Conservation (phyloP, 2,797 vertebrate genomes). For the Clarias laeviceps region DNA sequence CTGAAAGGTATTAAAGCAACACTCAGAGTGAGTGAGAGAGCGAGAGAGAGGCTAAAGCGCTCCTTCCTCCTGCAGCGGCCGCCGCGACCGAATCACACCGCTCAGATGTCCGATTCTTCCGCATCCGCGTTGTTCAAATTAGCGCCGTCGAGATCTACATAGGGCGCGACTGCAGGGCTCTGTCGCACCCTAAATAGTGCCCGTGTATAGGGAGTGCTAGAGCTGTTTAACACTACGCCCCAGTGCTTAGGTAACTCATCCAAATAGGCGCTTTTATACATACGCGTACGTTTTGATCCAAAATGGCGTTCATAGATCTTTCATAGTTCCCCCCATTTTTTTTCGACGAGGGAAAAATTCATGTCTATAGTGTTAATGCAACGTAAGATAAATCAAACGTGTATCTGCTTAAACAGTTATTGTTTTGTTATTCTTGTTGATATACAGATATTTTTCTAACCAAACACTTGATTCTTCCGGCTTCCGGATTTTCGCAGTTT, state of each 20-base stretch:
- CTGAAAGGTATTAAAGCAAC: slow-evolving; percentile 71
- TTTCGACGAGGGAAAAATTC: slow-evolving; percentile 8
- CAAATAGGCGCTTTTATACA: slow-evolving; percentile 6
- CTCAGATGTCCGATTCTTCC: too few species aligned
- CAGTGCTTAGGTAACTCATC: slow-evolving; percentile 40
- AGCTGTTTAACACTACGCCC: slow-evolving; percentile 42
- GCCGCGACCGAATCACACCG: slow-evolving; percentile 79
- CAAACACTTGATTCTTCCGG: background rate
- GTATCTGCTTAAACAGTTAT: background rate
- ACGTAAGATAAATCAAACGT: background rate
- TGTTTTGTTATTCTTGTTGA: background rate
- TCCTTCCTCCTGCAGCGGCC: slow-evolving; percentile 82
- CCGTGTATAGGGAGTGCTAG: background rate
- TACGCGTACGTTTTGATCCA: slow-evolving; percentile 58
- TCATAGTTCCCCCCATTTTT: background rate
- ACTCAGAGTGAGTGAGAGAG: slow-evolving; percentile 33
- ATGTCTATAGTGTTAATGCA: background rate
- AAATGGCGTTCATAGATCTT: slow-evolving; percentile 62
- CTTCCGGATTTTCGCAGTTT: slow-evolving; percentile 24
- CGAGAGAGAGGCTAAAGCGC: slow-evolving; percentile 59
- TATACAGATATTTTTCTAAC: background rate
- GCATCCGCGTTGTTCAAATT: slow-evolving; percentile 44
- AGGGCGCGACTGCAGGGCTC: too few species aligned
- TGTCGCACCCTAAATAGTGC: background rate
- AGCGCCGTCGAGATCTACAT: background rate